Base-by-base conservation (phyloP, 2,888 invertebrate genomes). In the Eudemis profundana region DNA sequence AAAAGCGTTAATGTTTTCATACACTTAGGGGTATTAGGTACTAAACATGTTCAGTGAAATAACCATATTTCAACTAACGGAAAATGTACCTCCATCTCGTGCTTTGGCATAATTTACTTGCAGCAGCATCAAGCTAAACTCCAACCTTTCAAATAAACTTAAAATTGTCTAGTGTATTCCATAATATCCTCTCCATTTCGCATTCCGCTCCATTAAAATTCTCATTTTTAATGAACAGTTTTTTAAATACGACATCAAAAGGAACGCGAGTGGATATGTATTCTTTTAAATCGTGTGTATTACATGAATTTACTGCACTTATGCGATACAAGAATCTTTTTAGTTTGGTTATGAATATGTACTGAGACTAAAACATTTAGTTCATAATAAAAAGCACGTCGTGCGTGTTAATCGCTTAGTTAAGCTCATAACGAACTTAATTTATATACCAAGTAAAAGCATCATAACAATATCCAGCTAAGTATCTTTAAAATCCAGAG, bases 141-240 rank as follows among this genome's bases (percentile, higher is more conserved):
- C 15, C 53, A 21, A 51, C 27, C 46, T 54, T 27, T 38, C 29
- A 44, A 46, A 50, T 44, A 29, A 33, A 42, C 29, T 23, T 50
- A 5, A 36, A 27, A 44, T 23, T 33, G 29, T 57, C 42, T 50
- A 57, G 42, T 56, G 40, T 23, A 1, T 40, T 33, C 36, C 47
- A 15, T 64, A 23, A 57, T 44, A 36, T 33, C 12, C 27, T 61
- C 33, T 7, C 49, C 49, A 36, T 50, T 44, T n/a, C 23, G 36
- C 14, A 10, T 49, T 15, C 38, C 29, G 46, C 51, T 61, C 50
- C 61, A 63, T 64, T 64, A 64, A 57, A 57, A 64, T 15, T 50
- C 33, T 50, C 33, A 42, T 50, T 50, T 44, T 23, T 50, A 40
- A 47, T 50, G 15, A 50, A 42, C 3, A 36, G 47, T 23, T 50